Percentiles rank a stretch among this genome's conserved stretches.
These are phyloP conservation scores for Dione juno DNA, from an alignment of 2,888 invertebrate genomes.

Conservation along the genomic window DNA sequence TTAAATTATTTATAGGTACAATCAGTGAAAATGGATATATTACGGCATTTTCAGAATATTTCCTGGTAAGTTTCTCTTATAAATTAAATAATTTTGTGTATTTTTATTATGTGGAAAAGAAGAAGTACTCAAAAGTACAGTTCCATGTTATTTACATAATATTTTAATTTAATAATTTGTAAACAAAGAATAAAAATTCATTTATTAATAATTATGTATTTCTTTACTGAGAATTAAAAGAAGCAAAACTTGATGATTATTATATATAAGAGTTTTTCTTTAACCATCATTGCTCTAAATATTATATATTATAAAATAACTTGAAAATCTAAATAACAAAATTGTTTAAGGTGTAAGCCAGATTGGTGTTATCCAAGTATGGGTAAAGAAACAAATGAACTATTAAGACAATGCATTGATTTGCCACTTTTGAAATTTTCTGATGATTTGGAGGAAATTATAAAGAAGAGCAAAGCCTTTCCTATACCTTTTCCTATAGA, in stretches of 20 bases:
- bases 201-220: no score
- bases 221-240: background rate
- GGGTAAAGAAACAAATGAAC: conserved; percentile 73
- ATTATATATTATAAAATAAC: background rate
- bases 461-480: conserved; percentile 56
- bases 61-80: conserved; percentile 47
- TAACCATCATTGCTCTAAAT: background rate
- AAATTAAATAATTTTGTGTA: background rate
- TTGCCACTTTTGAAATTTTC: conserved; percentile 51
- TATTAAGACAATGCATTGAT: conserved; percentile 65
- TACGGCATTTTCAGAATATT: conserved; percentile 50
- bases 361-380: conserved; percentile 78
- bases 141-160: background rate
- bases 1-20: conserved; percentile 33
- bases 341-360: conserved; percentile 70
- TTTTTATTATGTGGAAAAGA: background rate
- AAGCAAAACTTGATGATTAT: no score
- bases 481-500: conserved; percentile 59
- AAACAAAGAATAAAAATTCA: no score
- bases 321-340: background rate
- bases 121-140: background rate
- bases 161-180: background rate
- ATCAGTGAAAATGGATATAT: conserved; percentile 47
- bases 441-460: conserved; percentile 53
- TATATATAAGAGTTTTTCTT: no score